Base-by-base conservation (phyloP, 2,888 invertebrate species). In the Drosophila sordidula region DNA sequence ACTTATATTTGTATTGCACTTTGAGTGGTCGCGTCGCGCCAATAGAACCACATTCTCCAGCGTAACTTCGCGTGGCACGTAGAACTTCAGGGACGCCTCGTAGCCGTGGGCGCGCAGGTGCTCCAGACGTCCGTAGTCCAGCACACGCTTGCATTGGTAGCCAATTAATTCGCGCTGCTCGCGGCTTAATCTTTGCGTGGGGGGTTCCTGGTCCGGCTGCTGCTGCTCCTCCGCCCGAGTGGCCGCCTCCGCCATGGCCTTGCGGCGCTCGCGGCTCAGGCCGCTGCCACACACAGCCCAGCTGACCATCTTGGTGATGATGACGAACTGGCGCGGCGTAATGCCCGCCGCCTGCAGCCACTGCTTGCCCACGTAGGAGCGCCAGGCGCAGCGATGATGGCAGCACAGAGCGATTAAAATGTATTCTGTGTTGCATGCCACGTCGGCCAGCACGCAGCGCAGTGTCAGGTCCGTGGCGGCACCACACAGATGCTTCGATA, bases 401-500 rank as follows among this genome's bases (percentile, higher is more conserved):
- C 98, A 98, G 92, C 98, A 98, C 22, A 97, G 94, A 3, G 98
- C 97, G 90, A 98, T 94, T 58, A 96, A 93, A 41, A 95, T 89
- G 6, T 96, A 97, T 55, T 86, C 94, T 39, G 67, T 91, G 82
- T 67, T 85, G 81, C 83, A 92, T 2, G 16, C 6, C 0, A 5
- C 42, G 26, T 79, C 64, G 2, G 75, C 78, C 0, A 89, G 64
- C 3, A 96, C 89, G 90, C 97, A 96, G 41, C 95, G 94, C 62
- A 97, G 90, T 1, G 96, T 95, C 79, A 96, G 94, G 93, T 97
- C 97, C 56, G 97, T 98, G 38, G 98, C 98, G 29, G 94, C 95
- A 0, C 98, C 98, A 92, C 98, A 98, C 41, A 98, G 93, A 92
- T 98, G 98, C 92, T 98, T 98, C 2, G 97, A 96, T 22, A 97